Evolutionary conservation across 2,888 invertebrate genomes (phyloP).

Genomic region (Eudasyphora cyanicolor): DNA sequence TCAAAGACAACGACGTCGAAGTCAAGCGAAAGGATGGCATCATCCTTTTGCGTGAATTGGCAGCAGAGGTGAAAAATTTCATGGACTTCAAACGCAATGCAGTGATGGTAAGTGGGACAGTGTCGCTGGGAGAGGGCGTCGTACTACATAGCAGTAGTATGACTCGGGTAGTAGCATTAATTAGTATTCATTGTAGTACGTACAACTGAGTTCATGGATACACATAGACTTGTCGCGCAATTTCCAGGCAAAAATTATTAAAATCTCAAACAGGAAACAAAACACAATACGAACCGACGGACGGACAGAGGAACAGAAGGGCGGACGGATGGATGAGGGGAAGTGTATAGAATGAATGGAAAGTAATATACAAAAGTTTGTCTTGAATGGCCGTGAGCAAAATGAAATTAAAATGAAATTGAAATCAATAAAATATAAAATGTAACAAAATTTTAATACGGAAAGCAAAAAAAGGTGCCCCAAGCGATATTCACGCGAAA

Average conservation of each 20-base stretch:
- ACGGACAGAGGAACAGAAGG: neutral
- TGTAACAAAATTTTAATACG: conserved; percentile 63
- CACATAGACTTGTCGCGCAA: conserved; percentile 28
- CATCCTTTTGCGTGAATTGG: conserved; percentile 91
- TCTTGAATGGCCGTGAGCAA: conserved; percentile 45
- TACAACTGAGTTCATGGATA: neutral
- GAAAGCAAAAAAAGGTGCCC: conserved; percentile 66
- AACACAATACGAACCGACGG: conserved; percentile 10
- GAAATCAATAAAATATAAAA: conserved; percentile 65
- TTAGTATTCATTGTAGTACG: neutral
- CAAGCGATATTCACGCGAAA: conserved; percentile 42
- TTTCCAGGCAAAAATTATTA: conserved; percentile 39
- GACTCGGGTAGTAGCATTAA: too few relatives aligned
- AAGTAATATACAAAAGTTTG: conserved; percentile 44
- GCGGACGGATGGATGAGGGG: neutral
- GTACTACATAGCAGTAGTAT: conserved; percentile 17
- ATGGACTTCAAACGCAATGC: conserved; percentile 96
- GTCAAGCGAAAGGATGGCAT: conserved; percentile 92
- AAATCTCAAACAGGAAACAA: conserved; percentile 34
- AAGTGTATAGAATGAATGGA: conserved; percentile 16
- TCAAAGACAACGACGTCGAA: conserved; percentile 88
- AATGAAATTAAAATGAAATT: conserved; percentile 64
- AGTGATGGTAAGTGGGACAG: conserved; percentile 87
- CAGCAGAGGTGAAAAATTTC: conserved; percentile 94
- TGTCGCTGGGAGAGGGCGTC: neutral